These are phyloP conservation scores for Acridotheres tristis DNA, from an alignment of 2,797 vertebrate genomes.

Conservation along the genomic window DNA sequence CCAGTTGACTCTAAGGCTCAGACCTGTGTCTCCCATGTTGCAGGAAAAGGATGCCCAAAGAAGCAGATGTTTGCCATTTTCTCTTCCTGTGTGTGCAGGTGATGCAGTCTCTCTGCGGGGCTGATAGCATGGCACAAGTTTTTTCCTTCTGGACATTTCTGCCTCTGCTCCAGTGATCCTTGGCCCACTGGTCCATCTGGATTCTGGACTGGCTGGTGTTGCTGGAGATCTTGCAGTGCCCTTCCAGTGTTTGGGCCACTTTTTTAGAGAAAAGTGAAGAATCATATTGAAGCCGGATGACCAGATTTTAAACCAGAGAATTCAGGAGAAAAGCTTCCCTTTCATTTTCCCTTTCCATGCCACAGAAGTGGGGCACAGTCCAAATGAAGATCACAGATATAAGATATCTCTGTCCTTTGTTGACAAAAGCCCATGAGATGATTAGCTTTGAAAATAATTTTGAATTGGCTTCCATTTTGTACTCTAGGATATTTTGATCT, in stretches of 20 bases:
- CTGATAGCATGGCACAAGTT: accelerated
- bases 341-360: neutral
- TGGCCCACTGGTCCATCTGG: neutral
- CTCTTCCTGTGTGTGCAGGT: neutral
- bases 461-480: neutral
- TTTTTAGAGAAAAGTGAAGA: neutral
- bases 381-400: neutral
- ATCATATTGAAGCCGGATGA: neutral
- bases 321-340: neutral
- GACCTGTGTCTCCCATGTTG: neutral
- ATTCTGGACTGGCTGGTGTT: neutral
- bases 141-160: neutral
- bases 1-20: neutral
- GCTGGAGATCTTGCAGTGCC: neutral
- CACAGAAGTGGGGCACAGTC: neutral
- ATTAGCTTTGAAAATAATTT: neutral
- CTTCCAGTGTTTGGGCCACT: neutral
- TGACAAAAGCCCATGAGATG: neutral
- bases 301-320: slow-evolving; percentile 5
- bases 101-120: neutral
- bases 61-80: neutral
- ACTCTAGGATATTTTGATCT: neutral
- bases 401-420: neutral
- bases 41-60: neutral
- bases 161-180: neutral